phyloP scores from a whole-genome alignment of 1,140 invertebrate genomes.

The Drosophila serrata region DNA sequence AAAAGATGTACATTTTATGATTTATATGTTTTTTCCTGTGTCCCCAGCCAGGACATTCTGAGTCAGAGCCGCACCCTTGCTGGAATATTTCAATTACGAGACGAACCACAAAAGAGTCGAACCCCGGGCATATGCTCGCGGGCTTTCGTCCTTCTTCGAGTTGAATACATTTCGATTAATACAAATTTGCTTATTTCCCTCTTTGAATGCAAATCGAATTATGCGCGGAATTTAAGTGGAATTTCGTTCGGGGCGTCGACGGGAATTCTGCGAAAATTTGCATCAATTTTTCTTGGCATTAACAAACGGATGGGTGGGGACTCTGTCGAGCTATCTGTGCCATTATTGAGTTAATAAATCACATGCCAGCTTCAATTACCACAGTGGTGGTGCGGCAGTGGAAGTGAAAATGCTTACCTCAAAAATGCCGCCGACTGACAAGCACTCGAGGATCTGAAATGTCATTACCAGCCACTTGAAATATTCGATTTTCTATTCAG shows the following conservation, averaged over 20 bases:
- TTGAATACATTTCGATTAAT: constrained; percentile 72
- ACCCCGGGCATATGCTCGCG: constrained; percentile 29
- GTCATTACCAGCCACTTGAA: constrained; percentile 76
- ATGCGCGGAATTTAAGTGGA: constrained; percentile 68
- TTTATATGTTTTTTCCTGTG: not conserved
- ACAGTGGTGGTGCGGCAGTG: constrained; percentile 10
- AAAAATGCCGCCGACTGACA: constrained; percentile 54
- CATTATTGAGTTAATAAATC: constrained; percentile 78
- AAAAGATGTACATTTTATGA: not conserved
- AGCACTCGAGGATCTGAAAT: constrained; percentile 49
- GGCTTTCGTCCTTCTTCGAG: constrained; percentile 17
- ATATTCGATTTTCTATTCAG: constrained; percentile 77
- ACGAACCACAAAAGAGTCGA: constrained; percentile 42
- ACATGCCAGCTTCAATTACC: constrained; percentile 74
- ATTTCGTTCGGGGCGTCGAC: constrained; percentile 30
- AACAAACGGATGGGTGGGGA: constrained; percentile 23
- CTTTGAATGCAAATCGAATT: constrained; percentile 67
- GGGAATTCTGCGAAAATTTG: constrained; percentile 57
- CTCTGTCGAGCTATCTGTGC: constrained; percentile 36
- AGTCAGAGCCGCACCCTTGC: constrained; percentile 1
- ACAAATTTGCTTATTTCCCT: constrained; percentile 49
- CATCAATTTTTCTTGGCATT: constrained; percentile 73
- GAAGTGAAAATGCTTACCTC: constrained; percentile 49
- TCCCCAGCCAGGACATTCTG: not conserved
- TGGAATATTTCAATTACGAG: constrained; percentile 45